Conservation (phyloP, 2,797 vertebrate genomes). For the Octomys mimax region DNA sequence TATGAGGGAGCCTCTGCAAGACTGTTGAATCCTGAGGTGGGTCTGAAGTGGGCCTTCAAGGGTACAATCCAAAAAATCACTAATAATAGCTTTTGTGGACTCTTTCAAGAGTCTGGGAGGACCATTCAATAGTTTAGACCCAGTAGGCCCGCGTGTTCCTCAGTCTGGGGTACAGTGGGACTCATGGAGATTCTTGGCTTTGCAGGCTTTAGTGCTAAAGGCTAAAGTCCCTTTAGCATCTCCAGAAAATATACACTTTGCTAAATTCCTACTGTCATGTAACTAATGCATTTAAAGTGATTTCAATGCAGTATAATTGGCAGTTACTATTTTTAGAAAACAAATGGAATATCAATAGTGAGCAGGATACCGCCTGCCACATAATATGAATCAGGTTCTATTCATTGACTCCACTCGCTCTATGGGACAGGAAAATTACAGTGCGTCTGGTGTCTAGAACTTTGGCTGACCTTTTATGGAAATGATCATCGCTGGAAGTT, state of each 20-base stretch:
- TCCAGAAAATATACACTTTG: conserved; percentile 8
- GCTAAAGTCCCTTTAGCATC: not conserved
- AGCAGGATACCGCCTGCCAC: not conserved
- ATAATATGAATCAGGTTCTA: not conserved
- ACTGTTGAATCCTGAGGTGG: not conserved
- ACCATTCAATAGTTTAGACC: not conserved
- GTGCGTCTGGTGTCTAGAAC: conserved; percentile 10
- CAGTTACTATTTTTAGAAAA: conserved; percentile 48
- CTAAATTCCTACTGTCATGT: not conserved
- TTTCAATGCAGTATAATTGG: conserved; percentile 7
- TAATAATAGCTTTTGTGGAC: not conserved
- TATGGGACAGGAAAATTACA: conserved; percentile 31
- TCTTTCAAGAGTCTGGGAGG: not conserved
- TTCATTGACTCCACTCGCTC: not conserved
- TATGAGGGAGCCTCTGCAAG: not conserved
- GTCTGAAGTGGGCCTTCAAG: not conserved
- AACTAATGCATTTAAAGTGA: conserved; percentile 21
- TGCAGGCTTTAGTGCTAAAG: not conserved
- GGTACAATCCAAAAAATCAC: not conserved
- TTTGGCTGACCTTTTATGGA: conserved; percentile 26
- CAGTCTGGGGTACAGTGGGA: not conserved
- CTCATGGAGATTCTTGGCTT: not conserved
- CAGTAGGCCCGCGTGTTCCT: not conserved
- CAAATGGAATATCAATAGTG: conserved; percentile 58
- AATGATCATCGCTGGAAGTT: conserved; percentile 13